Evolutionary conservation across 2,888 invertebrate species (phyloP).

Genomic region (Sinotaia quadrata): DNA sequence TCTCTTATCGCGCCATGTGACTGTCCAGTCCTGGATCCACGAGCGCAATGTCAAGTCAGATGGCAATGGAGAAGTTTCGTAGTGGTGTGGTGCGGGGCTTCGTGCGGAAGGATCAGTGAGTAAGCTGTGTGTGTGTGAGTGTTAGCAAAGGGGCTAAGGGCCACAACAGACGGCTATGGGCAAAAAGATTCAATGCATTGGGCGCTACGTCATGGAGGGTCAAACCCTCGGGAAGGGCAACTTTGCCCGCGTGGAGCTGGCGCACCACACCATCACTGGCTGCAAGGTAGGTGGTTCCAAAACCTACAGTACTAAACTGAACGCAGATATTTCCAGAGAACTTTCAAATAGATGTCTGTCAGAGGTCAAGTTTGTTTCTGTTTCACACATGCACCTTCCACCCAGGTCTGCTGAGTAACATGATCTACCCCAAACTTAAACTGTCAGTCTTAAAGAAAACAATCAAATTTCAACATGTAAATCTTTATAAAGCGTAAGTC

Average conservation of each 20-base stretch:
- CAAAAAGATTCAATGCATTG: slow-evolving; percentile 75
- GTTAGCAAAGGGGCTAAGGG: neutral
- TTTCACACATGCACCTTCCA: too few relatives aligned
- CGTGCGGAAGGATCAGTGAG: neutral
- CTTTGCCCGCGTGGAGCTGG: slow-evolving; percentile 84
- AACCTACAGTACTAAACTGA: neutral
- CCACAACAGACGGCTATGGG: slow-evolving; percentile 56
- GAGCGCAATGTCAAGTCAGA: neutral
- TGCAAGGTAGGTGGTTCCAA: slow-evolving; percentile 77
- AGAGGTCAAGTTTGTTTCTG: too few relatives aligned
- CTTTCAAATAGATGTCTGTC: too few relatives aligned
- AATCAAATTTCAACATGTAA: too few relatives aligned
- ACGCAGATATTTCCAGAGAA: too few relatives aligned
- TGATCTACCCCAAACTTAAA: too few relatives aligned
- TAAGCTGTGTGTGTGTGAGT: neutral
- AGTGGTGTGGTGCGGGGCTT: neutral
- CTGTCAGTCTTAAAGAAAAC: too few relatives aligned
- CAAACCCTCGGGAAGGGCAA: slow-evolving; percentile 83
- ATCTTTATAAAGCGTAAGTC: too few relatives aligned
- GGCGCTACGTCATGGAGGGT: slow-evolving; percentile 82
- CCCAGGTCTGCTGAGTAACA: too few relatives aligned
- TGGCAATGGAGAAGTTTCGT: neutral
- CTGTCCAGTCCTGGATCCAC: neutral
- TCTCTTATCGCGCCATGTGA: too few relatives aligned
- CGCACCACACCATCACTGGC: slow-evolving; percentile 80